Percentiles rank a stretch among this genome's conserved stretches.
These are phyloP conservation scores for Paedocypris micromegethes DNA, from an alignment of 2,797 vertebrate species.

Conservation along the genomic window DNA sequence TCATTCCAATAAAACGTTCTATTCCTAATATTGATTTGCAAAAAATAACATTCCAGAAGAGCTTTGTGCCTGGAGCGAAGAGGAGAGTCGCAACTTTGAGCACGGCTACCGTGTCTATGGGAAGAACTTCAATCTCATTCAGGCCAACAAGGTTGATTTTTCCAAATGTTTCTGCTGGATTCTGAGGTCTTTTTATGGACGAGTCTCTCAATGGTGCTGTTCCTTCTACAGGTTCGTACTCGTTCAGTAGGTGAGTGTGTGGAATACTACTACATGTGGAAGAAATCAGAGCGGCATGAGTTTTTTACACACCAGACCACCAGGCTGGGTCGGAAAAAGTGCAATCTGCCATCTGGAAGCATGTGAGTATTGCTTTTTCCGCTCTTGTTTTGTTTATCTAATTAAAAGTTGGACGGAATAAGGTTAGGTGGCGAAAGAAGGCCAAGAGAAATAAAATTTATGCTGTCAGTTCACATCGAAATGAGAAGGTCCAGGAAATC, in stretches of 20 bases:
- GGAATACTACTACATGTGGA: slow-evolving; percentile 97
- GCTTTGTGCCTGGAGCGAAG: slow-evolving; percentile 89
- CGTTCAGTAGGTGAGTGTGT: slow-evolving; percentile 93
- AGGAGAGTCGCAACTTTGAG: slow-evolving; percentile 89
- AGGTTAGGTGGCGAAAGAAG: no score
- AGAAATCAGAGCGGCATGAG: slow-evolving; percentile 89
- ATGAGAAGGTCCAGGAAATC: no score
- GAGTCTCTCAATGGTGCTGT: not conserved
- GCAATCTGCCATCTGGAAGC: slow-evolving; percentile 75
- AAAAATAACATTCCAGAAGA: slow-evolving; percentile 67
- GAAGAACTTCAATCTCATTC: slow-evolving; percentile 96
- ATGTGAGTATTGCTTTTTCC: slow-evolving; percentile 68
- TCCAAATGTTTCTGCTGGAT: no score
- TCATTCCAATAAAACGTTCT: not conserved
- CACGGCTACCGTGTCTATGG: slow-evolving; percentile 91
- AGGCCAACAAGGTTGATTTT: slow-evolving; percentile 84
- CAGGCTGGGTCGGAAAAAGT: slow-evolving; percentile 83
- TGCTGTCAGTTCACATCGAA: no score
- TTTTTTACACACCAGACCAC: slow-evolving; percentile 90
- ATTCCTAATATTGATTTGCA: not conserved
- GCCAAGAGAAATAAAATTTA: no score
- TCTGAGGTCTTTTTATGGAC: no score
- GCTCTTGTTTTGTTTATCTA: slow-evolving; percentile 8
- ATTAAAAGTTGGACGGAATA: not conserved
- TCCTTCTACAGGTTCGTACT: slow-evolving; percentile 80